Evolutionary conservation across 92 coral and sea anemone species (phyloP).

Genomic region (Montipora capitata): DNA sequence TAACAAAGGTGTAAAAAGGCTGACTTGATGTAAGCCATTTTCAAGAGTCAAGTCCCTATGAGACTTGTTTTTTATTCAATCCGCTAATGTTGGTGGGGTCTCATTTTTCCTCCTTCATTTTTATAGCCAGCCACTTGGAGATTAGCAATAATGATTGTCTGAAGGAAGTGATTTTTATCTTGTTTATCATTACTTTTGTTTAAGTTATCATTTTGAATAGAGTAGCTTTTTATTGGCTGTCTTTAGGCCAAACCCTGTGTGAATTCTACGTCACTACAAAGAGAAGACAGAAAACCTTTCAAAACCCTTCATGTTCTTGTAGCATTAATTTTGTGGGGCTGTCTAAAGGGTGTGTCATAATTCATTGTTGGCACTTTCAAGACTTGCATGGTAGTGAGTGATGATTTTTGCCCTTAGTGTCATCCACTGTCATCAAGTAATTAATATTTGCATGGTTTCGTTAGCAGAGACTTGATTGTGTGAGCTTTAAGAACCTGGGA

Average conservation of each 20-base stretch:
- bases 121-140: slow-evolving; percentile 18
- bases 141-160: slow-evolving; percentile 1
- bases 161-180: slow-evolving; percentile 12
- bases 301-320: not conserved
- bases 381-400: no score
- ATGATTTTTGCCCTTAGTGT: no score
- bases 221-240: not conserved
- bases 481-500: no score
- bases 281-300: not conserved
- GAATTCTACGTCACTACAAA: not conserved
- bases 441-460: no score
- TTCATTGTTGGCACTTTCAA: no score
- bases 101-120: slow-evolving; percentile 32
- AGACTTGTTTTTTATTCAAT: slow-evolving; percentile 57
- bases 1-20: slow-evolving; percentile 86
- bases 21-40: slow-evolving; percentile 47
- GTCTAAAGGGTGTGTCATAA: no score
- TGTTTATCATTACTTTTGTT: not conserved
- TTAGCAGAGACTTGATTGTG: no score
- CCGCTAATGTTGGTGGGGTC: not conserved
- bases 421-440: no score
- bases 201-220: slow-evolving; percentile 4
- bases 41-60: slow-evolving; percentile 16
- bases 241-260: no score
- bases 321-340: not conserved